These are phyloP conservation scores for Cryptus viduatorius DNA, from an alignment of 2,888 invertebrate genomes.

Conservation along the genomic window DNA sequence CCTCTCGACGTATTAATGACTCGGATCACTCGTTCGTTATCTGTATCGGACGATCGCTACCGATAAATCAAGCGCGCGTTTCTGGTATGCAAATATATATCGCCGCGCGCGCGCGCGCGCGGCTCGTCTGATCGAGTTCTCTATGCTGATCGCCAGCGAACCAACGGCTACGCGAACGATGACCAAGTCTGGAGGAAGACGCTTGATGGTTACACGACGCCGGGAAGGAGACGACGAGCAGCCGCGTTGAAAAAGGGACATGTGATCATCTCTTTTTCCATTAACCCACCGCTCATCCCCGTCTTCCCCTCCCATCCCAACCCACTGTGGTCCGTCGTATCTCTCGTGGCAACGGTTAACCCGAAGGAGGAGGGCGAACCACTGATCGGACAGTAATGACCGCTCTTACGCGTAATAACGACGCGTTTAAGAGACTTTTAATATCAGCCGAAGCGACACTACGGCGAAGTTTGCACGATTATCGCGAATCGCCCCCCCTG, in stretches of 20 bases:
- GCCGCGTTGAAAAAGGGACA: constrained; percentile 44
- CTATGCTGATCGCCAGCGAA: constrained; percentile 55
- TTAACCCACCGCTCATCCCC: constrained; percentile 42
- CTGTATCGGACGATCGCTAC: constrained; percentile 68
- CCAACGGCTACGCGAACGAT: constrained; percentile 47
- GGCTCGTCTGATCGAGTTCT: constrained; percentile 69
- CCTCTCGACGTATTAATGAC: constrained; percentile 71
- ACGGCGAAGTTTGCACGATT: not conserved
- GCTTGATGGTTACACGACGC: constrained; percentile 45
- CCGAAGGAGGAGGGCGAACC: constrained; percentile 58
- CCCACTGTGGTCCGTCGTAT: not conserved
- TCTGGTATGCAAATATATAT: constrained; percentile 76
- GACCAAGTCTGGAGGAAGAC: constrained; percentile 28
- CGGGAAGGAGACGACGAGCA: constrained; percentile 40
- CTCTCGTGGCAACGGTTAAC: constrained; percentile 19
- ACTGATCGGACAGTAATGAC: constrained; percentile 74
- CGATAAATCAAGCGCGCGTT: constrained; percentile 75
- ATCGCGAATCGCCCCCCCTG: too few relatives aligned
- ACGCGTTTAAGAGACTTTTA: constrained; percentile 72
- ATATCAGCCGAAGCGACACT: constrained; percentile 42
- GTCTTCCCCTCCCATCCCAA: constrained; percentile 26
- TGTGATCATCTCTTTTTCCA: constrained; percentile 42
- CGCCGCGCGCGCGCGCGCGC: constrained; percentile 49
- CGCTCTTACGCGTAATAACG: constrained; percentile 73
- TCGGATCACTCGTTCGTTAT: constrained; percentile 71